A percentile compares a stretch with the other conserved stretches of the same genome.
Conservation (phyloP, 2,797 vertebrate genomes). For the Carapus acus region DNA sequence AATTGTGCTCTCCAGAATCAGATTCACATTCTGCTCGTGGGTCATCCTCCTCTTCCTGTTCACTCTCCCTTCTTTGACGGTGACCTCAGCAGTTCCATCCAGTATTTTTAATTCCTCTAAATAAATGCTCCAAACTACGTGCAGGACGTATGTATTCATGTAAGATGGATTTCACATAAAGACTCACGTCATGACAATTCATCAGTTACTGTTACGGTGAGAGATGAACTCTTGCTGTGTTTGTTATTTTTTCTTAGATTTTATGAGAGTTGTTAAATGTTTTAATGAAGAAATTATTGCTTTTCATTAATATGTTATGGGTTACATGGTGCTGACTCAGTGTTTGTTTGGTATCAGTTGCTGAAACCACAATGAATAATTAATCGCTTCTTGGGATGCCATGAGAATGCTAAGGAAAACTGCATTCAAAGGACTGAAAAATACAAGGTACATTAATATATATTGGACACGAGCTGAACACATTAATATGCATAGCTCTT, state of each 20-base stretch:
- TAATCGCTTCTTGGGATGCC: slow-evolving; percentile 58
- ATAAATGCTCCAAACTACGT: too few species aligned
- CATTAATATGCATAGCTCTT: slow-evolving; percentile 74
- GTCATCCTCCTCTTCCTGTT: too few species aligned
- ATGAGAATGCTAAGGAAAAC: slow-evolving; percentile 61
- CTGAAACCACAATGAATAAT: slow-evolving; percentile 63
- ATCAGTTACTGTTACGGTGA: too few species aligned
- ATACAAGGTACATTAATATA: slow-evolving; percentile 72
- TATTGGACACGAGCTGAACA: slow-evolving; percentile 62
- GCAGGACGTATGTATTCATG: too few species aligned
- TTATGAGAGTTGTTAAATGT: slow-evolving; percentile 26
- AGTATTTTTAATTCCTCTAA: too few species aligned
- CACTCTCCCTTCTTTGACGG: too few species aligned
- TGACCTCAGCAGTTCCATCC: too few species aligned
- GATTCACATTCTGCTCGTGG: too few species aligned
- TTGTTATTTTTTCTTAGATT: slow-evolving; percentile 12
- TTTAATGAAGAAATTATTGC: slow-evolving; percentile 13
- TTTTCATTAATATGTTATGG: background rate
- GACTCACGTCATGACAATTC: too few species aligned
- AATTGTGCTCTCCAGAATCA: too few species aligned
- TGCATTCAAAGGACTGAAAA: slow-evolving; percentile 44
- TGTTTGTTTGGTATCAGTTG: slow-evolving; percentile 51
- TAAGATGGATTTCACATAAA: too few species aligned
- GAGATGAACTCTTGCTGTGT: too few species aligned
- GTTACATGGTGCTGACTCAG: slow-evolving; percentile 21